Percentiles rank a stretch among this genome's conserved stretches.
Evolutionary conservation across 1,140 invertebrate species (phyloP).

Genomic region (Chironomus striatipennis): DNA sequence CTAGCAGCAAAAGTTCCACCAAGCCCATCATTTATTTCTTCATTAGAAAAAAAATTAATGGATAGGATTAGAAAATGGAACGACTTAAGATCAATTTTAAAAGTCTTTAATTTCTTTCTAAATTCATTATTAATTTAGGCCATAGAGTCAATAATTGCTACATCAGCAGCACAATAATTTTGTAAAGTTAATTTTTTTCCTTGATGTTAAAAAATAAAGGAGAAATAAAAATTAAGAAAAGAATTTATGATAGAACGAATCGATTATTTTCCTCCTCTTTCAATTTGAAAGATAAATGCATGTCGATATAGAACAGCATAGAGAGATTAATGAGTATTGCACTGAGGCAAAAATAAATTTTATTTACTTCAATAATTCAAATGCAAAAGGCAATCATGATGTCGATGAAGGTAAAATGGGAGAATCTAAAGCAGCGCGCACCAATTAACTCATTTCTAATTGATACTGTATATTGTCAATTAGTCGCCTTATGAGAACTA

Average conservation of each 20-base stretch:
- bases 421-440: no score
- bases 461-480: background rate
- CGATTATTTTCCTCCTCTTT: background rate
- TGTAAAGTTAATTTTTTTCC: background rate
- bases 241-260: background rate
- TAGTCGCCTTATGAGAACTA: background rate
- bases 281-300: no score
- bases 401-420: no score
- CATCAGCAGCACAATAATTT: background rate
- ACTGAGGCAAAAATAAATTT: background rate
- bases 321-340: background rate
- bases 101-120: no score
- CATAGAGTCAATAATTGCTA: background rate
- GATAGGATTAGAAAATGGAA: no score
- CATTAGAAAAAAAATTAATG: no score
- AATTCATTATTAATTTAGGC: background rate
- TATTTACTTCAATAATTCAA: background rate
- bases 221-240: background rate
- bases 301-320: background rate
- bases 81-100: no score
- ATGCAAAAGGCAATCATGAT: background rate
- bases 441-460: background rate
- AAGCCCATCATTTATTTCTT: no score
- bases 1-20: no score
- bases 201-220: no score